Evolutionary conservation across 2,113 vertebrate species (phyloP).

Genomic region (Gorsachius goisagi): DNA sequence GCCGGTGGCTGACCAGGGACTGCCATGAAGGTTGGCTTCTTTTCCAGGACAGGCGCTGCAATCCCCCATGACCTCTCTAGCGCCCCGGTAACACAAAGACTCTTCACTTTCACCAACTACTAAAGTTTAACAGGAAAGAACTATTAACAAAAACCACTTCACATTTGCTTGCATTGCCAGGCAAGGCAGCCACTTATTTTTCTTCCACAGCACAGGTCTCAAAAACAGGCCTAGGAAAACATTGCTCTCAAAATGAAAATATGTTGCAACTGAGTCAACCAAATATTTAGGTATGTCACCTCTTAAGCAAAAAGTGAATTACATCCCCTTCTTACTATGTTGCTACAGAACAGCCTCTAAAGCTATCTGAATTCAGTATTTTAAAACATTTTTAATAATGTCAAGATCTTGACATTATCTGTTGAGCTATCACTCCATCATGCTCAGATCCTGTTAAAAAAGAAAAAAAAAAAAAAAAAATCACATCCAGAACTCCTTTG

Average conservation of each 20-base stretch:
- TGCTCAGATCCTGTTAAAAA: background rate
- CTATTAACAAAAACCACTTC: background rate
- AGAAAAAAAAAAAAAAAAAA: background rate
- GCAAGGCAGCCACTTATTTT: background rate
- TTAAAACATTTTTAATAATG: background rate
- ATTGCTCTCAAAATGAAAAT: background rate
- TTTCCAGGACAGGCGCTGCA: background rate
- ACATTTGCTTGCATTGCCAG: background rate
- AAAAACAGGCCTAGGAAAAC: background rate
- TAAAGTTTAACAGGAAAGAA: background rate
- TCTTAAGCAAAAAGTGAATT: background rate
- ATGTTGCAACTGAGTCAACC: background rate
- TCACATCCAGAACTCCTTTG: background rate
- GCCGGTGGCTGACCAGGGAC: background rate
- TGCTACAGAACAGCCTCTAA: background rate
- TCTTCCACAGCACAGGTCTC: background rate
- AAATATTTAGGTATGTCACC: background rate
- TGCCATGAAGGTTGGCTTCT: too few species aligned
- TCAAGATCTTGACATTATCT: background rate
- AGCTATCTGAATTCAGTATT: background rate
- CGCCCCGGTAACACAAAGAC: background rate
- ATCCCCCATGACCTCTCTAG: background rate
- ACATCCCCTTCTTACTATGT: background rate
- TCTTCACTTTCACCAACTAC: background rate
- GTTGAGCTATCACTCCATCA: background rate